phyloP scores from a whole-genome alignment of 2,888 invertebrate species.

The Anarsia innoxiella region DNA sequence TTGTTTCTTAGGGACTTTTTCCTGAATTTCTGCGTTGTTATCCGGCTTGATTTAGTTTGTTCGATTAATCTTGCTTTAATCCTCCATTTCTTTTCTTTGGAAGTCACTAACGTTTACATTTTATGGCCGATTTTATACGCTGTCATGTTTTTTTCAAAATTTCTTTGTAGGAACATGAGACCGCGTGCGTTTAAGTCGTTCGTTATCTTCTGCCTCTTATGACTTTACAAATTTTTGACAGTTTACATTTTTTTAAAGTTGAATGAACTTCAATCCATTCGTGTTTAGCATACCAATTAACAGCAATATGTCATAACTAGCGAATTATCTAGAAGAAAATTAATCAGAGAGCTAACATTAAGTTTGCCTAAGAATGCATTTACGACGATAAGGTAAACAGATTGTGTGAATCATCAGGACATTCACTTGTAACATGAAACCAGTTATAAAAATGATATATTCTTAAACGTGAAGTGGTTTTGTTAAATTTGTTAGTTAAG shows the following conservation, averaged over 20 bases:
- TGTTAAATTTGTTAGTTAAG: constrained; percentile 27
- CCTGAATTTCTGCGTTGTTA: constrained; percentile 3
- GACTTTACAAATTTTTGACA: too few species aligned
- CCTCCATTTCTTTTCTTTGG: background rate
- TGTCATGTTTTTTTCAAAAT: too few species aligned
- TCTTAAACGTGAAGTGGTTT: constrained; percentile 29
- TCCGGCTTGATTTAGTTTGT: constrained; percentile 8
- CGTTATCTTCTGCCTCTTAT: too few species aligned
- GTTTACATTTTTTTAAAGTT: too few species aligned
- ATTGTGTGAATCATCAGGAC: constrained; percentile 52
- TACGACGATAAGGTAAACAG: constrained; percentile 40
- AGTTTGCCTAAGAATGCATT: constrained; percentile 11
- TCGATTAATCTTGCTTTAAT: constrained; percentile 7
- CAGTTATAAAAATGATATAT: constrained; percentile 46
- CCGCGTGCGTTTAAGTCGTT: too few species aligned
- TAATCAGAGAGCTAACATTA: constrained; percentile 23
- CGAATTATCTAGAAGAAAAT: constrained; percentile 18
- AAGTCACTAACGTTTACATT: background rate
- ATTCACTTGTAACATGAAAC: constrained; percentile 42
- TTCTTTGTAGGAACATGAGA: too few species aligned
- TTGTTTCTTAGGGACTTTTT: constrained; percentile 11
- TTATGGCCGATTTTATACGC: too few species aligned
- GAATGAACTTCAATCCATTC: background rate
- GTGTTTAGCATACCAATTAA: constrained; percentile 11
- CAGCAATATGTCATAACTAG: constrained; percentile 11